These are phyloP conservation scores for Watsonalla binaria DNA, from an alignment of 2,888 invertebrate genomes.

Conservation along the genomic window DNA sequence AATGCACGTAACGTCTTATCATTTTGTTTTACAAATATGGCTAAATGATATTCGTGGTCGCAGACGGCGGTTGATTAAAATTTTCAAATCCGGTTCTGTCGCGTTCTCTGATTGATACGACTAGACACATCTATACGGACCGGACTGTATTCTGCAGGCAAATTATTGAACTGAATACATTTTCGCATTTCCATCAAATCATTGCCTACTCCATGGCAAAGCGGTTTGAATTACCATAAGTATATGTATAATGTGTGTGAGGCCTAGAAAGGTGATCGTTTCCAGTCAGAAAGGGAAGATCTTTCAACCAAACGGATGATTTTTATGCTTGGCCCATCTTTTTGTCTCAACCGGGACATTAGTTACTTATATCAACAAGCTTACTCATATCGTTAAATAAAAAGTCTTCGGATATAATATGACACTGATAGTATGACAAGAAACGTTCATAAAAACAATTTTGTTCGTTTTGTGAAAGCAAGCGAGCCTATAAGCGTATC, in stretches of 20 bases:
- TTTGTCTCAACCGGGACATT: too few relatives aligned
- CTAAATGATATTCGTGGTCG: slow-evolving; percentile 32
- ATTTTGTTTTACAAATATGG: slow-evolving; percentile 44
- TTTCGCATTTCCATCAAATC: neutral
- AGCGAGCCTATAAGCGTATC: slow-evolving; percentile 37
- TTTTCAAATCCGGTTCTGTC: slow-evolving; percentile 2
- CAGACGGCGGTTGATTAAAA: slow-evolving; percentile 18
- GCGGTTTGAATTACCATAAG: neutral
- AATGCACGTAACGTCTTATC: slow-evolving; percentile 41
- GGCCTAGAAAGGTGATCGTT: too few relatives aligned
- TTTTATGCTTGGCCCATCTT: too few relatives aligned
- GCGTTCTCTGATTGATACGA: neutral
- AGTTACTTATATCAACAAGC: neutral
- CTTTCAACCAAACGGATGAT: too few relatives aligned
- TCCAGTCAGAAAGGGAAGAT: too few relatives aligned
- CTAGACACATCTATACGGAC: neutral
- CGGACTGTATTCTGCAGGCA: neutral
- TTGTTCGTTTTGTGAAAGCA: slow-evolving; percentile 27
- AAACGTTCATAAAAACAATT: slow-evolving; percentile 18
- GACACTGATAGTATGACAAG: neutral
- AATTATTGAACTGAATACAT: neutral
- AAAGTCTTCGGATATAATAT: too few relatives aligned
- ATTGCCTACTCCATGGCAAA: neutral
- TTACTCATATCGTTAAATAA: neutral
- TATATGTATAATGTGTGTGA: too few relatives aligned